phyloP scores from a whole-genome alignment of 2,797 vertebrate genomes.

The Erpetoichthys calabaricus region DNA sequence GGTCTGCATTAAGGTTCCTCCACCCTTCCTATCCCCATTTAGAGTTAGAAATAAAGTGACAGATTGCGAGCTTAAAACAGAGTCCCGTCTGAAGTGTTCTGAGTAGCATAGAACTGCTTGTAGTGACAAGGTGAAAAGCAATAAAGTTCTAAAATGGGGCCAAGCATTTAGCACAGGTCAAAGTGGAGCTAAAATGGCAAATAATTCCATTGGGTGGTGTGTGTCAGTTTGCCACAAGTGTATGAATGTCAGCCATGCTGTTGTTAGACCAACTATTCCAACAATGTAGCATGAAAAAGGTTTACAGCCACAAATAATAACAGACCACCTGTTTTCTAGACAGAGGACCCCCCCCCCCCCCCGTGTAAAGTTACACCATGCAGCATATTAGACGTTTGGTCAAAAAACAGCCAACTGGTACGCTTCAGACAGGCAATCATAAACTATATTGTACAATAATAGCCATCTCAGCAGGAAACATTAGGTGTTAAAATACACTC shows the following conservation, averaged over 20 bases:
- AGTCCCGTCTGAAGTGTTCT: too few relatives aligned
- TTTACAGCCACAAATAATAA: neutral
- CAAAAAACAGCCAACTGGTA: slow-evolving; percentile 8
- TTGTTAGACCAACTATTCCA: neutral
- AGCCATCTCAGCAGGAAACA: slow-evolving; percentile 4
- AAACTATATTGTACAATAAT: slow-evolving; percentile 8
- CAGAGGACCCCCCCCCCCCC: neutral
- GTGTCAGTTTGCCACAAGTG: too few relatives aligned
- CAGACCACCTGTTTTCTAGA: slow-evolving; percentile 9
- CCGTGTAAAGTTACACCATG: slow-evolving; percentile 10
- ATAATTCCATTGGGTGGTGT: too few relatives aligned
- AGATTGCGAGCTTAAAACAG: too few relatives aligned
- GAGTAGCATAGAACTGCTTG: too few relatives aligned
- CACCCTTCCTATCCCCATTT: too few relatives aligned
- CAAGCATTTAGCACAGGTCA: too few relatives aligned
- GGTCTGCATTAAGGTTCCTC: too few relatives aligned
- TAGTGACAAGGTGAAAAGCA: too few relatives aligned
- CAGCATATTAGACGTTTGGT: slow-evolving; percentile 8
- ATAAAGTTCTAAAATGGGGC: too few relatives aligned
- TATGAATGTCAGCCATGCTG: neutral
- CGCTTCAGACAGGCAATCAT: slow-evolving; percentile 7
- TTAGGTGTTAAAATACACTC: slow-evolving; percentile 3
- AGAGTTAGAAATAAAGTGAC: too few relatives aligned
- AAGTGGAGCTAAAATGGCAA: too few relatives aligned
- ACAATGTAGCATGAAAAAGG: neutral